Base-by-base conservation (phyloP, 2,113 vertebrate genomes). In the Halcyon senegalensis region DNA sequence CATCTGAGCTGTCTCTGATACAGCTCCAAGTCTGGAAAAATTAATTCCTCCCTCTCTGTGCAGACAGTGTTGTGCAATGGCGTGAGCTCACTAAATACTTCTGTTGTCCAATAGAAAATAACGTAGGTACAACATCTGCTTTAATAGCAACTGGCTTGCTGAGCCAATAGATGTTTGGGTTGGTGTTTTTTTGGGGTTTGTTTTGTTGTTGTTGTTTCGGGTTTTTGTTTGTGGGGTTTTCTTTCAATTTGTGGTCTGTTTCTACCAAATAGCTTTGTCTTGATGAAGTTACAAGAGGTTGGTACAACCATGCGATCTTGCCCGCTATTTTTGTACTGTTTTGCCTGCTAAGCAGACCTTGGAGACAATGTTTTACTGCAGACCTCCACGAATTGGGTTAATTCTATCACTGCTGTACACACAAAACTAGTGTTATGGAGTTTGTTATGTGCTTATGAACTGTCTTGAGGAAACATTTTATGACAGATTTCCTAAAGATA, bases 21-120 rank as follows among this genome's bases (percentile, higher is more conserved):
- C 81, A 83, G 81, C 67, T 97, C 96, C 96, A 96, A 96, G 96
- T 96, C 96, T 97, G 96, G 95, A 94, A 96, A 95, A 95, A 94
- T 18, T 84, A 93, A 95, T 94, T 94, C 89, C 70, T 96, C 90
- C 33, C 70, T 83, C 58, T 93, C 75, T 67, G 7, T 87, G 84
- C 94, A 97, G 96, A 96, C 94, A n/a, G 87, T 94, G 74, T 97
- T 97, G 95, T 97, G 96, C 96, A 97, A 97, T 63, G 59, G 55
- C 63, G 87, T 95, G 91, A 94, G 84, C 77, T 96, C 91, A 95
- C 70, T 63, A 50, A 87, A 93, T 93, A 67, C 84, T 77, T 94
- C 8, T 69, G 48, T 72, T 82, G 50, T 76, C 93, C 87, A 72
- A 75, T 28, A 63, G 84, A 87, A 68, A 92, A 77, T 94, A 91